These are phyloP conservation scores for Dysmachus trigonus DNA, from an alignment of 2,888 invertebrate genomes.

Conservation along the genomic window DNA sequence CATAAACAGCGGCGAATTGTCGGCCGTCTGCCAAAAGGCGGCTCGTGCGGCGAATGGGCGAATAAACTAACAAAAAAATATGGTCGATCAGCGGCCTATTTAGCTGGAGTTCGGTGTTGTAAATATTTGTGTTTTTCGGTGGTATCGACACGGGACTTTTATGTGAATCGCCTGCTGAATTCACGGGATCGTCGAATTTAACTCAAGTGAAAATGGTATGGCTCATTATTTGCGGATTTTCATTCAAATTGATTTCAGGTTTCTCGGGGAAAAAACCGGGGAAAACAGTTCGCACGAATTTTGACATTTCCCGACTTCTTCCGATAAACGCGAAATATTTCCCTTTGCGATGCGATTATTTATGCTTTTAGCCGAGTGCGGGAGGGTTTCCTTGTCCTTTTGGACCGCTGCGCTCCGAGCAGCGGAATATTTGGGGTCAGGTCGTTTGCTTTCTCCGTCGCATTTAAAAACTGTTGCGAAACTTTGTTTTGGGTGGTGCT, in stretches of 20 bases:
- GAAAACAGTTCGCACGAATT: conserved; percentile 19
- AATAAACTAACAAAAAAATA: conserved; percentile 35
- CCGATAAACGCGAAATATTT: neutral
- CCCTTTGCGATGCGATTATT: neutral
- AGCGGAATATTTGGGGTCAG: neutral
- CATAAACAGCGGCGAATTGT: neutral
- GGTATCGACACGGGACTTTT: neutral
- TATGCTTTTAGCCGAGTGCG: neutral
- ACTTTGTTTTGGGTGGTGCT: neutral
- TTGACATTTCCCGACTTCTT: conserved; percentile 13
- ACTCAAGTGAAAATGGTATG: conserved; percentile 27
- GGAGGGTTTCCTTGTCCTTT: neutral
- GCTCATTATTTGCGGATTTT: neutral
- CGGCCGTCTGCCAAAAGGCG: neutral
- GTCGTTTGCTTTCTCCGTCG: neutral
- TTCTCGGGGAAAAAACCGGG: neutral
- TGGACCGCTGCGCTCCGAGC: neutral
- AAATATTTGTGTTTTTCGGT: conserved; percentile 31
- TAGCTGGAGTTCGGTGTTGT: conserved; percentile 29
- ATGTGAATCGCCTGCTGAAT: conserved; percentile 13
- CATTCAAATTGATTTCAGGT: conserved; percentile 19
- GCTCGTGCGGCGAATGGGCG: neutral
- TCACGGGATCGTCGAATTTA: neutral
- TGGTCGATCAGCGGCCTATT: conserved; percentile 39
- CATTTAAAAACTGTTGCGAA: neutral